Conservation (phyloP, 2,113 vertebrate genomes). For the Oncorhynchus kisutch region DNA sequence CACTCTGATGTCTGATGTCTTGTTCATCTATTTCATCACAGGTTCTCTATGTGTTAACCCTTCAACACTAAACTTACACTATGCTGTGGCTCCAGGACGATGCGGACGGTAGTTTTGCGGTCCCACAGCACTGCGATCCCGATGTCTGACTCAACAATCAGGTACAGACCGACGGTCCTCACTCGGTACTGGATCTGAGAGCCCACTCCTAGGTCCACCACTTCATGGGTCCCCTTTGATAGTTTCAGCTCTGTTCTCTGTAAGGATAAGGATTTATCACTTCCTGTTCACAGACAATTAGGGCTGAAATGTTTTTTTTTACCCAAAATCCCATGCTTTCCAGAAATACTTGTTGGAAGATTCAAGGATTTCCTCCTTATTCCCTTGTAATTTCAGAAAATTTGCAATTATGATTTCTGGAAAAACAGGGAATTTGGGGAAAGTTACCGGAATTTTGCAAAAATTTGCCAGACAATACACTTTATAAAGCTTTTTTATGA, state of each 20-base stretch:
- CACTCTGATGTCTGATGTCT: not conserved
- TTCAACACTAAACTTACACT: constrained; percentile 66
- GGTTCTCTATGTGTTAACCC: not conserved
- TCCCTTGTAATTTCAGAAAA: too few species aligned
- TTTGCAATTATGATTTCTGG: too few species aligned
- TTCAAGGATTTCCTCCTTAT: too few species aligned
- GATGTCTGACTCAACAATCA: constrained; percentile 80
- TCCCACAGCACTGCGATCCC: constrained; percentile 92
- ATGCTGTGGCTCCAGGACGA: constrained; percentile 81
- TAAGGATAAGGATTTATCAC: constrained; percentile 6
- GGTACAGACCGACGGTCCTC: constrained; percentile 80
- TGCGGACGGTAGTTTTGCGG: constrained; percentile 84
- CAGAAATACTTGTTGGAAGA: too few species aligned
- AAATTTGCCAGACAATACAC: too few species aligned
- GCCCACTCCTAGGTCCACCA: constrained; percentile 51
- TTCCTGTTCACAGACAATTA: not conserved
- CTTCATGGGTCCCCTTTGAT: constrained; percentile 65
- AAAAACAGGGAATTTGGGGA: too few species aligned
- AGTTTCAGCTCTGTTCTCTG: constrained; percentile 84
- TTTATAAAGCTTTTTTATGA: too few species aligned
- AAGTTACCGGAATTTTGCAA: too few species aligned
- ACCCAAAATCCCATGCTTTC: too few species aligned
- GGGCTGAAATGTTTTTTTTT: not conserved
- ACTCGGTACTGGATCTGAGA: constrained; percentile 67
- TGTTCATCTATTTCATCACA: not conserved